These are phyloP conservation scores for Mayetiola destructor DNA, from an alignment of 2,888 invertebrate species.

Conservation along the genomic window DNA sequence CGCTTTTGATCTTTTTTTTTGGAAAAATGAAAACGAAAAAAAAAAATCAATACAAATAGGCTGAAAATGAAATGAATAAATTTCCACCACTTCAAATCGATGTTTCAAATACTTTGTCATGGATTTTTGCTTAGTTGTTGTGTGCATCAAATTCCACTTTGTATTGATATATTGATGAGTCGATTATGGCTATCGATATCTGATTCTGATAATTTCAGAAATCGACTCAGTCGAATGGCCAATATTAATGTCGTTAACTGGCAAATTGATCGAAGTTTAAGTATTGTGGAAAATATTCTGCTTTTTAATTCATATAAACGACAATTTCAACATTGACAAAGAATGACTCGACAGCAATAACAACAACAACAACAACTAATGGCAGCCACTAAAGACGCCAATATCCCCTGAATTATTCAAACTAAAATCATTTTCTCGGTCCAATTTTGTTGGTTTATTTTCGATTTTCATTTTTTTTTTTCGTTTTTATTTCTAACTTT, in stretches of 20 bases:
- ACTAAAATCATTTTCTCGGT: constrained; percentile 6
- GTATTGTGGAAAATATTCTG: not conserved
- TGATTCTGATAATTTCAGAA: not conserved
- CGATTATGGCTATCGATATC: no score
- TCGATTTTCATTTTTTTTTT: not conserved
- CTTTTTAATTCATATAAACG: not conserved
- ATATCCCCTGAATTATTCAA: constrained; percentile 6
- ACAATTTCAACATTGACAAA: not conserved
- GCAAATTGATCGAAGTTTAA: not conserved
- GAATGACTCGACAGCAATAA: not conserved
- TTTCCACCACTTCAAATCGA: no score
- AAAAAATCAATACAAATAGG: no score
- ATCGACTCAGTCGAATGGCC: not conserved
- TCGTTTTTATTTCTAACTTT: not conserved
- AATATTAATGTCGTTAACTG: not conserved
- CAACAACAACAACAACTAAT: not conserved
- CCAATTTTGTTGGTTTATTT: not conserved
- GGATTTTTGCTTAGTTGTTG: no score
- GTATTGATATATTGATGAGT: no score
- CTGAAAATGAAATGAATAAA: no score
- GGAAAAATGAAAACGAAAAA: no score
- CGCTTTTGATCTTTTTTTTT: no score
- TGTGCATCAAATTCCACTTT: no score
- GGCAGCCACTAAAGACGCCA: not conserved
- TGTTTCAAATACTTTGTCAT: no score